phyloP scores from a whole-genome alignment of 2,888 invertebrate species.

The Epsilonema sp. region DNA sequence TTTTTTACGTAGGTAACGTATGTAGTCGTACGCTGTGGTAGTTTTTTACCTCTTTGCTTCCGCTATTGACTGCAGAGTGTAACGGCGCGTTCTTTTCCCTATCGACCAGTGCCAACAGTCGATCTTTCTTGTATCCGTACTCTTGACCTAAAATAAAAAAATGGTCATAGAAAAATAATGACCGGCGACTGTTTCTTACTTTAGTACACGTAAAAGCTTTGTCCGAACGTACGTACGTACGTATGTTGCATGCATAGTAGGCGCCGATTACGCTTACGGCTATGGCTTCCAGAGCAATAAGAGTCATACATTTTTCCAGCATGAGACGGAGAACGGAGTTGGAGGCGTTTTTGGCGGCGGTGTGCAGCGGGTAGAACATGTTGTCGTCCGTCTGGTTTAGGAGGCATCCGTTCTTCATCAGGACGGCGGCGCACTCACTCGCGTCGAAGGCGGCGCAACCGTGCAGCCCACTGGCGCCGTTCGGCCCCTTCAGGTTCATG shows the following conservation, averaged over 20 bases:
- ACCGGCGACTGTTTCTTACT: too few species aligned
- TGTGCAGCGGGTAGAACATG: slow-evolving; percentile 73
- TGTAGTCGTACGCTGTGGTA: too few species aligned
- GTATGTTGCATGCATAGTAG: neutral
- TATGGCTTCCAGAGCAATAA: slow-evolving; percentile 41
- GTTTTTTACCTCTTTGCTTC: slow-evolving; percentile 13
- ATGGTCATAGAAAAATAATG: neutral
- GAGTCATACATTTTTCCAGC: slow-evolving; percentile 47
- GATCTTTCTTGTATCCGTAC: slow-evolving; percentile 51
- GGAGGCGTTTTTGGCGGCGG: slow-evolving; percentile 70
- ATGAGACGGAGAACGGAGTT: too few species aligned
- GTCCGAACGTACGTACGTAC: too few species aligned
- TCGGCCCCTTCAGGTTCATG: slow-evolving; percentile 53
- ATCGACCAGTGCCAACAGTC: slow-evolving; percentile 63
- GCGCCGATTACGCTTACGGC: slow-evolving; percentile 41
- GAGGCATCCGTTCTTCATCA: slow-evolving; percentile 58
- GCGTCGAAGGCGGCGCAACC: slow-evolving; percentile 63
- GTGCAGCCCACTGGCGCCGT: slow-evolving; percentile 59
- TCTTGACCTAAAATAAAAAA: slow-evolving; percentile 38
- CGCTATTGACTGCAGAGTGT: slow-evolving; percentile 36
- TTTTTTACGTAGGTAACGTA: too few species aligned
- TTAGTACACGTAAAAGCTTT: too few species aligned
- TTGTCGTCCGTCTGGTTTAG: slow-evolving; percentile 60
- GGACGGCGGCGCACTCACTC: too few species aligned
- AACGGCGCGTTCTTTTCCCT: slow-evolving; percentile 60